Conservation (phyloP, 1,140 invertebrate genomes). For the Diploscapter pachys region DNA sequence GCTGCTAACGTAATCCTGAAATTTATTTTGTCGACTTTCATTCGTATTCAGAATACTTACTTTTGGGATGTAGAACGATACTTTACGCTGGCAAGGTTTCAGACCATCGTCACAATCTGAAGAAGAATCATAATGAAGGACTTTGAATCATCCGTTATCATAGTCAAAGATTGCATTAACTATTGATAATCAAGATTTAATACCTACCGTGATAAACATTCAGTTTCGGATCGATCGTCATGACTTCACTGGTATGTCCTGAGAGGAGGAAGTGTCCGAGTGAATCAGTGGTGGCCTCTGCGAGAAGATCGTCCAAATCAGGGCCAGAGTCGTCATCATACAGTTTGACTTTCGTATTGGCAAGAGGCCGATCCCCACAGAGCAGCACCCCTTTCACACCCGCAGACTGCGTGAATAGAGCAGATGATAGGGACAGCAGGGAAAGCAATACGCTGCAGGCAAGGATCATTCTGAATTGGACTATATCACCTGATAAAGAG, state of each 20-base stretch:
- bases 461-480: too few relatives aligned
- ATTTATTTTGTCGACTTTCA: background rate
- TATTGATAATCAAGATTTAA: background rate
- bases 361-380: conserved; percentile 10
- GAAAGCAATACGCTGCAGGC: background rate
- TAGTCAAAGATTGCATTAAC: conserved; percentile 40
- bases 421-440: conserved; percentile 1
- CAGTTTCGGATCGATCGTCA: conserved; percentile 37
- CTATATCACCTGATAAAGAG: too few relatives aligned
- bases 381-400: conserved; percentile 21
- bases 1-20: conserved; percentile 23
- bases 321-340: conserved; percentile 33
- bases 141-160: conserved; percentile 23
- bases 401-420: conserved; percentile 30
- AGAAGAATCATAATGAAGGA: background rate
- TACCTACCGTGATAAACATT: background rate
- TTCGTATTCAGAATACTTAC: background rate
- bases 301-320: conserved; percentile 39
- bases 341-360: conserved; percentile 23
- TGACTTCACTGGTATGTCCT: conserved; percentile 36
- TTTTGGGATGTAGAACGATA: conserved; percentile 35
- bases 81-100: conserved; percentile 35
- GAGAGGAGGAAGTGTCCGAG: conserved; percentile 33
- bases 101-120: background rate
- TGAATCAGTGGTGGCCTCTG: conserved; percentile 37